These are phyloP conservation scores for Pagetopsis macropterus DNA, from an alignment of 2,797 vertebrate species.

Conservation along the genomic window DNA sequence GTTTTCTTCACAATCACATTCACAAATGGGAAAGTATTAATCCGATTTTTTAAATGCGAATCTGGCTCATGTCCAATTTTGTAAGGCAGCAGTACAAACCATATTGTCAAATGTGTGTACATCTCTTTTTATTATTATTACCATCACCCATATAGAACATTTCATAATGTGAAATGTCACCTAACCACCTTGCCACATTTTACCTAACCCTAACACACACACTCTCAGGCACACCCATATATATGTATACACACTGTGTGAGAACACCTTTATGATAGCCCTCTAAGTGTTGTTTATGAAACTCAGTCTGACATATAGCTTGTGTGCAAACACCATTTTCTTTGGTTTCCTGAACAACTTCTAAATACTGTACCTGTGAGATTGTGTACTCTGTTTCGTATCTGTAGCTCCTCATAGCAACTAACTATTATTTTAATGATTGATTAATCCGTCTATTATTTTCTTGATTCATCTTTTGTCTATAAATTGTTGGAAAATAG, in stretches of 20 bases:
- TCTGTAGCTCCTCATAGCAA: constrained; percentile 33
- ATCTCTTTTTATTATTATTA: neutral
- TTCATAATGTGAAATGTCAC: constrained; percentile 7
- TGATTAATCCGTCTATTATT: too few relatives aligned
- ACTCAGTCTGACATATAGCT: constrained; percentile 3
- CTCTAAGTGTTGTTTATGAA: constrained; percentile 8
- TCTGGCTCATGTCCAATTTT: neutral
- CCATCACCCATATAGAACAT: neutral
- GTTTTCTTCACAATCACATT: constrained; percentile 36
- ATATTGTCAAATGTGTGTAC: constrained; percentile 7
- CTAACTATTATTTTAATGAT: too few relatives aligned
- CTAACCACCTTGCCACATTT: neutral
- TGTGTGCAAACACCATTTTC: constrained; percentile 11
- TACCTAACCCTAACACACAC: too few relatives aligned
- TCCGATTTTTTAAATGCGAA: neutral
- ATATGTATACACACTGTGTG: neutral
- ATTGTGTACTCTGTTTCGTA: constrained; percentile 10
- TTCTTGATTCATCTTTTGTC: too few relatives aligned
- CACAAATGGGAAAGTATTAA: constrained; percentile 16
- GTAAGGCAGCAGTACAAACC: neutral
- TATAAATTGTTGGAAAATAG: too few relatives aligned
- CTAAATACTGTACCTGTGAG: constrained; percentile 5
- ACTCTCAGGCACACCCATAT: too few relatives aligned
- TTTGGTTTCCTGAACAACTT: constrained; percentile 17
- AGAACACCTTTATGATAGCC: constrained; percentile 10